Conservation (phyloP, 2,797 vertebrate genomes). For the Vireo griseus region DNA sequence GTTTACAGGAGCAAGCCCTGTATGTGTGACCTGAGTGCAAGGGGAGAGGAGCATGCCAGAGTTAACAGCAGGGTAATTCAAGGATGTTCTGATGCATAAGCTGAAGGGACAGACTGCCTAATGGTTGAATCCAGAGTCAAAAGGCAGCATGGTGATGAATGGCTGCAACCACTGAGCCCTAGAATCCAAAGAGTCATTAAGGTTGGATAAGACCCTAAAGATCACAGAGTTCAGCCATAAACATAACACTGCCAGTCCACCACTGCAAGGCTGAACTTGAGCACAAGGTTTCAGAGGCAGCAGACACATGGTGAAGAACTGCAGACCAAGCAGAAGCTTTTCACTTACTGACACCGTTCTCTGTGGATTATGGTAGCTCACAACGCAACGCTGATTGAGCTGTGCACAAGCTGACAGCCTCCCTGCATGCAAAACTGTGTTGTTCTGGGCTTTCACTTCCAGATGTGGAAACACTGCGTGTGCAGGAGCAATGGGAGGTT, state of each 20-base stretch:
- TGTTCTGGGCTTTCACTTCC: not conserved
- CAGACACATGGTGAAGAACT: not conserved
- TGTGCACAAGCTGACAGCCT: not conserved
- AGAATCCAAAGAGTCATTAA: not conserved
- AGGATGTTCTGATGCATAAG: not conserved
- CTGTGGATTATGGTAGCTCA: not conserved
- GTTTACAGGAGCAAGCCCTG: not conserved
- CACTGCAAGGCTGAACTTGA: not conserved
- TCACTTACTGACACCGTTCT: not conserved
- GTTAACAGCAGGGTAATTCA: not conserved
- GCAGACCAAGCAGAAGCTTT: not conserved
- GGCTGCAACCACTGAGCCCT: not conserved
- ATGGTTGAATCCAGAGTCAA: not conserved
- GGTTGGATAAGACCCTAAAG: not conserved
- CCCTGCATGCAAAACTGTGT: not conserved
- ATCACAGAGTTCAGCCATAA: not conserved
- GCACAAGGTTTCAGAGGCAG: not conserved
- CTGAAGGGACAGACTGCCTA: not conserved
- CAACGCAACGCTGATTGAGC: rapidly evolving
- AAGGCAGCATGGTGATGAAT: not conserved
- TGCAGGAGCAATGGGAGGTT: not conserved
- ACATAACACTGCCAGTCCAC: not conserved
- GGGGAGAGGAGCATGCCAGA: not conserved
- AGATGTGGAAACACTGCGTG: not conserved
- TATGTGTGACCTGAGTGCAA: not conserved